Evolutionary conservation across 2,888 invertebrate genomes (phyloP).

Genomic region (Antheraea yamamai): DNA sequence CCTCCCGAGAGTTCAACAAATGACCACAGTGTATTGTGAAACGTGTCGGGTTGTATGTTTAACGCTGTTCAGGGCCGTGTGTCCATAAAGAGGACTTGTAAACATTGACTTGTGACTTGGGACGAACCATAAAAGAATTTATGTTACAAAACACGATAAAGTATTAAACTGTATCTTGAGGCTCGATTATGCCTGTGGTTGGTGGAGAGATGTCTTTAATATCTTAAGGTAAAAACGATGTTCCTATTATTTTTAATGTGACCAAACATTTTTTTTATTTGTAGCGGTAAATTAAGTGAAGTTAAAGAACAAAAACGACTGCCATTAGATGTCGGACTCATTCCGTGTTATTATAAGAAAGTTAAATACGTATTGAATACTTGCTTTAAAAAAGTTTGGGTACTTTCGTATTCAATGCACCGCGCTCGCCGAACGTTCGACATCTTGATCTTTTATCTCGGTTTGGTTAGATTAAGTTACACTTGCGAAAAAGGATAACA

Average conservation of each 20-base stretch:
- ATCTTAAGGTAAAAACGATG: background rate
- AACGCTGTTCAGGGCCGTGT: constrained; percentile 15
- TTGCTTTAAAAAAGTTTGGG: no score
- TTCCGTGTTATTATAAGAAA: no score
- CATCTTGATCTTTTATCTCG: no score
- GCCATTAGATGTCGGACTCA: no score
- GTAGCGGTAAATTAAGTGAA: background rate
- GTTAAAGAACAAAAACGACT: no score
- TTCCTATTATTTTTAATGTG: background rate
- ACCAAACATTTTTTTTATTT: background rate
- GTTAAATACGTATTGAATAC: no score
- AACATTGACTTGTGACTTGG: constrained; percentile 25
- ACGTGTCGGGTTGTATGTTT: constrained; percentile 3
- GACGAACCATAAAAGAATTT: constrained; percentile 20
- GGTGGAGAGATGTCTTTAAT: background rate
- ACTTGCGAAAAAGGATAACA: no score
- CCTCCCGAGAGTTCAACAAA: background rate
- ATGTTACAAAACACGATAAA: constrained; percentile 17
- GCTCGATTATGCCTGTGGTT: constrained; percentile 1
- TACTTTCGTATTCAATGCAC: no score
- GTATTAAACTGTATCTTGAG: background rate
- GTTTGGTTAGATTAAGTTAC: no score
- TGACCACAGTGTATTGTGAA: background rate
- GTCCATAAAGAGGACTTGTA: constrained; percentile 26
- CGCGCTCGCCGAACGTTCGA: no score